Percentiles rank a stretch among this genome's conserved stretches.
Evolutionary conservation across 2,888 invertebrate species (phyloP).

Genomic region (Rhogogaster chlorosoma): DNA sequence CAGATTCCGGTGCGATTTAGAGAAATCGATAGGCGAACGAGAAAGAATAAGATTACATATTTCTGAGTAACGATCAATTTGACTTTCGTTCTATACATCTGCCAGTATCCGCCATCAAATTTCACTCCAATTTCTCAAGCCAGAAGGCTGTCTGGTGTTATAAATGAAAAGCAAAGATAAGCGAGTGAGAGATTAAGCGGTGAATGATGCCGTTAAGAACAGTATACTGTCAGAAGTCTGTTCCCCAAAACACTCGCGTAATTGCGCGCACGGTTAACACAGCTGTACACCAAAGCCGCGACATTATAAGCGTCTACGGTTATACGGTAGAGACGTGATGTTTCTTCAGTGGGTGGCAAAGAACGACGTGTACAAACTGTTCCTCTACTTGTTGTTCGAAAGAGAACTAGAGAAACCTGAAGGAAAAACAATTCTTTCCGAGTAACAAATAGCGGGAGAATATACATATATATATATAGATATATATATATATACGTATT

Average conservation of each 20-base stretch:
- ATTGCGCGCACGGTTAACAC: conserved; percentile 32
- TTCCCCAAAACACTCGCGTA: conserved; percentile 38
- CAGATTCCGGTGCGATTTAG: neutral
- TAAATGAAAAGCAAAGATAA: conserved; percentile 11
- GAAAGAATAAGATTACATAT: neutral
- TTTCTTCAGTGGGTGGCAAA: neutral
- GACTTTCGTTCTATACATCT: neutral
- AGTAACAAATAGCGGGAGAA: neutral
- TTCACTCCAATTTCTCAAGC: neutral
- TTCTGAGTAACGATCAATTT: neutral
- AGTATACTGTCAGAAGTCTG: conserved; percentile 10
- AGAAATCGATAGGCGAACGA: neutral
- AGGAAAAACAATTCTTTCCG: conserved; percentile 22
- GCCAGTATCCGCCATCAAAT: neutral
- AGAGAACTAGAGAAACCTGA: neutral
- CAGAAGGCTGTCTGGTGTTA: neutral
- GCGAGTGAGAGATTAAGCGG: conserved; percentile 36
- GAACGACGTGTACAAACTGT: conserved; percentile 18
- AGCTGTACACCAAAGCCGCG: conserved; percentile 24
- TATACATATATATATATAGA: too few species aligned
- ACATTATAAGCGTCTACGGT: neutral
- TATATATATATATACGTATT: too few species aligned
- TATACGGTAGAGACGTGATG: neutral
- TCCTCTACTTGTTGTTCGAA: neutral
- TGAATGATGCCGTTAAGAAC: conserved; percentile 39